Evolutionary conservation across 1,140 invertebrate genomes (phyloP), one percentile per base, ranked within the genome.

Genomic region (Amyelois transitella): DNA sequence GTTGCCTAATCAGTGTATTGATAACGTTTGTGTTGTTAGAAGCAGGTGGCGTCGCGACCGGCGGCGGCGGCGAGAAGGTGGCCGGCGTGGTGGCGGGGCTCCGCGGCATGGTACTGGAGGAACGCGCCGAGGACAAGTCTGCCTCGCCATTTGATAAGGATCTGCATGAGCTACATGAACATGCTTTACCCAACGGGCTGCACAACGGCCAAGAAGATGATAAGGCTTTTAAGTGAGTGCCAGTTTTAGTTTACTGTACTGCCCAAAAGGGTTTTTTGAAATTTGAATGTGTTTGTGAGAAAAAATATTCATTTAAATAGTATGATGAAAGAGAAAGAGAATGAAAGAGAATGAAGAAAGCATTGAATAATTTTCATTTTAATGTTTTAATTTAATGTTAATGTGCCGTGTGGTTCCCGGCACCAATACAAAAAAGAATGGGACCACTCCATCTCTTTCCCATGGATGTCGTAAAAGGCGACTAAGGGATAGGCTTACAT

Each of bases 141-240:
- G 75, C 70, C 17, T 86, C 82, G 51, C 85, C 85, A 7, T 88
- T 88, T 50, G 85, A 88, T 22, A 88, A 88, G 61, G 85, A 86
- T 54, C 69, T 81, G 48, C 82, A 86, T 51, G 82, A 88, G 54
- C 58, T 86, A 49, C 85, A 88, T 56, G 83, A 86, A 32, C 85
- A 86, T 54, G 50, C 72, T 25, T 82, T 89, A 63, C 91, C 89
- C 77, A 98, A 98, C 86, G 97, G 96, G 49, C 69, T 88, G 17
- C 91, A 96, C 59, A 91, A 92, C 56, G 91, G 92, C 28, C 85
- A 86, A 64, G 96, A 97, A 68, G 97, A 98, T 72, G 95, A 96
- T 70, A 96, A 96, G 90, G 94, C 93, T 58, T 97, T 96, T 86
- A 96, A 97, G 96, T 98, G 81, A 94, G 95, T 94, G 20, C 8